Conservation (phyloP, 2,113 vertebrate species). For the Synodontis membranacea region DNA sequence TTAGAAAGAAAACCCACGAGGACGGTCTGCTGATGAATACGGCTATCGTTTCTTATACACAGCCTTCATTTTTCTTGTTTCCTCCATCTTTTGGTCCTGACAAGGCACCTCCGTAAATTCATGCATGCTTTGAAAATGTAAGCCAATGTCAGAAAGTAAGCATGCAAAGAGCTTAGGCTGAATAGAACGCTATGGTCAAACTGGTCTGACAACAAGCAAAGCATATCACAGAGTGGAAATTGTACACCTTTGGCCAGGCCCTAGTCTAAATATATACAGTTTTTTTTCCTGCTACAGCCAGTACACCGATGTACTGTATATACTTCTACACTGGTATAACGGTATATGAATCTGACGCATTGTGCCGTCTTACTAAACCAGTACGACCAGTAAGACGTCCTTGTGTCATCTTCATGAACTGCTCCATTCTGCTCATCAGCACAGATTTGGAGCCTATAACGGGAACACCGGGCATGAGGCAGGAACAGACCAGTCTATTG, state of each 20-base stretch:
- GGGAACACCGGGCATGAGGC: not conserved
- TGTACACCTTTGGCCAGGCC: not conserved
- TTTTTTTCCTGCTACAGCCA: not conserved
- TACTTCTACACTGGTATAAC: not conserved
- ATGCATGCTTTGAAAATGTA: slow-evolving; percentile 24
- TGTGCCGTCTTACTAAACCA: not conserved
- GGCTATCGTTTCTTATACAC: not conserved
- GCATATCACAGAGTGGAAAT: not conserved
- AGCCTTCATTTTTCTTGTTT: not conserved
- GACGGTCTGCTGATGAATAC: slow-evolving; percentile 17
- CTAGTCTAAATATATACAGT: not conserved
- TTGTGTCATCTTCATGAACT: not conserved
- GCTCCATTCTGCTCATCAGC: not conserved
- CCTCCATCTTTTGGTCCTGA: too few species aligned
- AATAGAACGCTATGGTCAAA: not conserved
- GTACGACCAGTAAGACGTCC: not conserved
- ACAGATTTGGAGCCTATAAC: not conserved
- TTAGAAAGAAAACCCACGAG: not conserved
- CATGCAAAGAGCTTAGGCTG: not conserved
- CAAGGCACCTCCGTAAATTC: not conserved
- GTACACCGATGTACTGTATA: not conserved
- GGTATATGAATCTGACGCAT: not conserved
- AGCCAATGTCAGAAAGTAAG: not conserved
- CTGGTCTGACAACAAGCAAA: slow-evolving; percentile 11
- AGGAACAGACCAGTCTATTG: not conserved